Percentiles rank a stretch among this genome's conserved stretches.
These are phyloP conservation scores for Hippopotamyrus pictus DNA, from an alignment of 2,797 vertebrate species.

Conservation along the genomic window DNA sequence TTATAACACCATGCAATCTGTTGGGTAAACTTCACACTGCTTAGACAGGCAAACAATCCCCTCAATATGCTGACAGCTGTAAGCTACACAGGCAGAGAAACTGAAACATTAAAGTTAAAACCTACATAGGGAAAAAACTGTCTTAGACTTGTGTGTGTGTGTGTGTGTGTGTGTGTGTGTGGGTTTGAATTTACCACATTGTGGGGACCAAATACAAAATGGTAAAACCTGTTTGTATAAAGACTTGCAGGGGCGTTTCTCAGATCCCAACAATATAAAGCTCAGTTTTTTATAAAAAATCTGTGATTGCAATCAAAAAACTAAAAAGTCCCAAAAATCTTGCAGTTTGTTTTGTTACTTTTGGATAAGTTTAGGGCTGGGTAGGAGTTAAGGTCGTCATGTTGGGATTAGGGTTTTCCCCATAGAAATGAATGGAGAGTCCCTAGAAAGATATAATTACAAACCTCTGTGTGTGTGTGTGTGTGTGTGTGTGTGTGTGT, in stretches of 20 bases:
- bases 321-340: too few relatives aligned
- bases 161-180: neutral
- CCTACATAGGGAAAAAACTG: neutral
- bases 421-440: too few relatives aligned
- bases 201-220: neutral
- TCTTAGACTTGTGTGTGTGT: neutral
- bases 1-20: neutral
- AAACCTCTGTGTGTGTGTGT: too few relatives aligned
- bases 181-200: neutral
- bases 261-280: neutral
- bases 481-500: too few relatives aligned
- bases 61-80: neutral
- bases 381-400: too few relatives aligned
- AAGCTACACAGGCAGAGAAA: neutral
- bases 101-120: constrained; percentile 1
- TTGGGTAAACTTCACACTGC: neutral
- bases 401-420: too few relatives aligned
- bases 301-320: neutral
- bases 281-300: neutral
- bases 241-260: neutral
- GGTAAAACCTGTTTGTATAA: neutral
- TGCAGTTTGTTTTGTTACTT: too few relatives aligned
- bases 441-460: too few relatives aligned
- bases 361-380: too few relatives aligned
- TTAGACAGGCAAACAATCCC: neutral